Base-by-base conservation (phyloP, 2,113 vertebrate genomes). In the Scatophagus argus region DNA sequence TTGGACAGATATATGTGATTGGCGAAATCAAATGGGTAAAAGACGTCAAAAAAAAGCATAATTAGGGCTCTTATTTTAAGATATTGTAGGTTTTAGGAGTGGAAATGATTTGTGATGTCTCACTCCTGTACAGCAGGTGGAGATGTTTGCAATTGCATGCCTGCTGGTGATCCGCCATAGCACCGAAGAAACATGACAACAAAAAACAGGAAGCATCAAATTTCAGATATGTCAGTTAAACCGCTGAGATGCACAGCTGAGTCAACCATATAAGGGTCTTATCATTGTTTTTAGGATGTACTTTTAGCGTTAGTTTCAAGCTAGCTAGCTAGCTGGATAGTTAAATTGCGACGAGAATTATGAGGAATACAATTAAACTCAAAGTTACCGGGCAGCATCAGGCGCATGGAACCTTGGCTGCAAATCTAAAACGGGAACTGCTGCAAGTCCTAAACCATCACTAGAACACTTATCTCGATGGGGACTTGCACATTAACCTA, bases 51-150 rank as follows among this genome's bases (percentile, higher is more conserved):
- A n/a, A n/a, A n/a, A n/a, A n/a, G n/a, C n/a, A n/a, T n/a, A n/a
- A n/a, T n/a, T n/a, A n/a, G n/a, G n/a, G n/a, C n/a, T n/a, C n/a
- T n/a, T n/a, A n/a, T n/a, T n/a, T n/a, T n/a, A n/a, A n/a, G n/a
- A n/a, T n/a, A n/a, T n/a, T n/a, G n/a, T 1, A 25, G 0, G 8
- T 38, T 19, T 21, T 6, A n/a, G 6, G 3, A 32, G 34, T 19
- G 29, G 52, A 7, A 25, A 21, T 21, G n/a, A 0, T 5, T 2
- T 16, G 36, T n/a, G 36, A 11, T 11, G 0, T 56, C 23, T 19
- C 72, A 41, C 59, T 77, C 81, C 84, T 1, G 31, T 38, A 66
- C 80, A n/a, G 67, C 52, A 89, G 88, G 77, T 73, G 81, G 87
- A 1, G 83, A 27, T 38, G 11, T 29, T 12, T 31, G 16, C 38